Evolutionary conservation across 2,888 invertebrate species (phyloP).

Genomic region (Pseudococcus jackbeardsleyi): DNA sequence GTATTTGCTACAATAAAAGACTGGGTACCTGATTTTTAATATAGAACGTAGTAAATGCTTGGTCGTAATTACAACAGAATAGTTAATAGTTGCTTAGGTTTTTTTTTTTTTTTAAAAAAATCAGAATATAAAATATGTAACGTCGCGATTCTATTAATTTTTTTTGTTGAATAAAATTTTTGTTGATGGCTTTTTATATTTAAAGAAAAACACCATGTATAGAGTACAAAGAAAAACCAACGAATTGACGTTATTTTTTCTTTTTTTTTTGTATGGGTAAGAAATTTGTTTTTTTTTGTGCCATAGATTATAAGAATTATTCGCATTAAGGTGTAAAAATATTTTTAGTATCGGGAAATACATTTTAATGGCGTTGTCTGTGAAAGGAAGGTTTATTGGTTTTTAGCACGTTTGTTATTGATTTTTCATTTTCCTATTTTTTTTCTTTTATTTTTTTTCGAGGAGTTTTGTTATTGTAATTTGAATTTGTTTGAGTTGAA

Average conservation of each 20-base stretch:
- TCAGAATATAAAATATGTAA: neutral
- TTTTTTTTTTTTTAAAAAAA: neutral
- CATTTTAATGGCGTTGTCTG: constrained; percentile 18
- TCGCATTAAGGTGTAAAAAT: constrained; percentile 32
- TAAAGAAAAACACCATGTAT: constrained; percentile 16
- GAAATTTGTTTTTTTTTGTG: constrained; percentile 1
- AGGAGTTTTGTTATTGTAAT: constrained; percentile 54
- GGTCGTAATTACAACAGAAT: constrained; percentile 9
- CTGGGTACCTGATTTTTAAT: constrained; percentile 16
- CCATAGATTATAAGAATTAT: constrained; percentile 21
- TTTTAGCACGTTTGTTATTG: constrained; percentile 42
- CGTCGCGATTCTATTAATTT: neutral
- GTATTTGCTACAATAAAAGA: constrained; percentile 29
- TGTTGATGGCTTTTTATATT: constrained; percentile 12
- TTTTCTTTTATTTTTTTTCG: constrained; percentile 25
- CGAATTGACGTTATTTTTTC: neutral
- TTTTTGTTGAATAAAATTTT: neutral
- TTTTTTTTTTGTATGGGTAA: constrained; percentile 22
- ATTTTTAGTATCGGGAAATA: constrained; percentile 7
- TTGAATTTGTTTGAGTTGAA: constrained; percentile 48
- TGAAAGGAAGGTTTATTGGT: constrained; percentile 40
- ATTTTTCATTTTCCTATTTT: constrained; percentile 6
- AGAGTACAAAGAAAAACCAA: constrained; percentile 20
- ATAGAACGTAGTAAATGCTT: neutral
- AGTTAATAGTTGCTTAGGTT: neutral